phyloP scores from a whole-genome alignment of 2,113 vertebrate genomes.

The Trinectes maculatus region DNA sequence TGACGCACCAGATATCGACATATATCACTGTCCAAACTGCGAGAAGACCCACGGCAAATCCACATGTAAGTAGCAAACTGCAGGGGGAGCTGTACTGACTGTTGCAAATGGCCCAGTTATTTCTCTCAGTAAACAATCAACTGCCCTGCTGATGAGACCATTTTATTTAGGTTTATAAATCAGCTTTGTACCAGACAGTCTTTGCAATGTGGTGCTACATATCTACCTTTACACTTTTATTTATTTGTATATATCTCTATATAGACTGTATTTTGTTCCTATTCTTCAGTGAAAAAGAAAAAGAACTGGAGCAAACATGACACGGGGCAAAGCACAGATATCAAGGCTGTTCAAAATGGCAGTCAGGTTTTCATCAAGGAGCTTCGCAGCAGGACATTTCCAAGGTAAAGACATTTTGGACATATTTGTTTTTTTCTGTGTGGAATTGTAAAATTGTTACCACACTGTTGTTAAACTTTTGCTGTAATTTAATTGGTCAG shows the following conservation, averaged over 20 bases:
- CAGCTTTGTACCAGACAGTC: too few relatives aligned
- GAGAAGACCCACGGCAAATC: slow-evolving; percentile 97
- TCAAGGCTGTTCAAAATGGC: slow-evolving; percentile 95
- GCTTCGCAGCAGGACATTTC: slow-evolving; percentile 94
- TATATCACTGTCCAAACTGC: slow-evolving; percentile 98
- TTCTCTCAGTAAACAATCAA: too few relatives aligned
- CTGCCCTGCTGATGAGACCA: background rate
- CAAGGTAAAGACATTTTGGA: slow-evolving; percentile 82
- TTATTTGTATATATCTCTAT: too few relatives aligned
- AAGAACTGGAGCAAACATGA: slow-evolving; percentile 95
- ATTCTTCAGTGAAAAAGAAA: slow-evolving; percentile 94
- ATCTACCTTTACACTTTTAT: too few relatives aligned
- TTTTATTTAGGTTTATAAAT: background rate
- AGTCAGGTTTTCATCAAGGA: slow-evolving; percentile 99
- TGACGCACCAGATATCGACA: slow-evolving; percentile 96
- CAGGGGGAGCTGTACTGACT: background rate
- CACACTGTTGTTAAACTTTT: too few relatives aligned
- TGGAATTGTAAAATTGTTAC: too few relatives aligned
- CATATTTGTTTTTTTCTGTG: too few relatives aligned
- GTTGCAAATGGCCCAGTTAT: too few relatives aligned
- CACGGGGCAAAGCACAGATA: slow-evolving; percentile 89
- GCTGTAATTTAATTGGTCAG: background rate
- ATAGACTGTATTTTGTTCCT: too few relatives aligned
- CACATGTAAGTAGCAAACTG: slow-evolving; percentile 84
- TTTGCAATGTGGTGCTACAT: too few relatives aligned